phyloP scores from a whole-genome alignment of 2,888 invertebrate genomes.

The Labia minor region DNA sequence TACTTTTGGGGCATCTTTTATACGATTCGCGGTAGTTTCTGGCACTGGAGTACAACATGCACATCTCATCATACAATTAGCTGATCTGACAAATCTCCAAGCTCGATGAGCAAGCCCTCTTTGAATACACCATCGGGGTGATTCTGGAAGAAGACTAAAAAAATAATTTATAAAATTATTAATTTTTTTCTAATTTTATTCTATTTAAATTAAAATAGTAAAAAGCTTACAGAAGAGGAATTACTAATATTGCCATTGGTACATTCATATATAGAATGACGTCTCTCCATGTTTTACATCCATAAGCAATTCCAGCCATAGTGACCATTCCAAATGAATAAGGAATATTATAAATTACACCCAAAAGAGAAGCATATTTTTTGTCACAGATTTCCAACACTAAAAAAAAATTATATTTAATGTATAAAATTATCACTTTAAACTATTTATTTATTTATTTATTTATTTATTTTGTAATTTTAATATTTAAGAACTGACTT shows the following conservation, averaged over 20 bases:
- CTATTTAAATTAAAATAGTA: too few relatives aligned
- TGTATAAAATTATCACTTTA: too few relatives aligned
- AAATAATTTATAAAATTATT: background rate
- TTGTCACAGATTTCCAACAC: slow-evolving; percentile 41
- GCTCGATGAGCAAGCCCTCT: slow-evolving; percentile 40
- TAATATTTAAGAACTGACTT: too few relatives aligned
- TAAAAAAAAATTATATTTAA: slow-evolving; percentile 28
- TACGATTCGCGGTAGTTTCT: background rate
- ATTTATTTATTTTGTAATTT: too few relatives aligned
- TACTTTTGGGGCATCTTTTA: background rate
- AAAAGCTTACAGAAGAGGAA: slow-evolving; percentile 41
- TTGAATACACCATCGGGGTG: slow-evolving; percentile 44
- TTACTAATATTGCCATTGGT: slow-evolving; percentile 37
- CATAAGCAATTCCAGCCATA: slow-evolving; percentile 37
- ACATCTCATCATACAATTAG: slow-evolving; percentile 4
- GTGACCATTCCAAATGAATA: slow-evolving; percentile 43
- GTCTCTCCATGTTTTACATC: background rate
- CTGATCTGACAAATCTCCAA: slow-evolving; percentile 30
- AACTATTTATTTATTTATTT: too few relatives aligned
- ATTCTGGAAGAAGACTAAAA: slow-evolving; percentile 36
- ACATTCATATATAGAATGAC: slow-evolving; percentile 34
- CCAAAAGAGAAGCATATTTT: slow-evolving; percentile 39
- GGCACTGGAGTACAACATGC: background rate
- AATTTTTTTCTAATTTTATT: too few relatives aligned
- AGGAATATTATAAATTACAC: slow-evolving; percentile 40